Percentiles rank a stretch among this genome's conserved stretches.
Evolutionary conservation across 2,888 invertebrate species (phyloP).

Genomic region (Cataglyphis cursor): DNA sequence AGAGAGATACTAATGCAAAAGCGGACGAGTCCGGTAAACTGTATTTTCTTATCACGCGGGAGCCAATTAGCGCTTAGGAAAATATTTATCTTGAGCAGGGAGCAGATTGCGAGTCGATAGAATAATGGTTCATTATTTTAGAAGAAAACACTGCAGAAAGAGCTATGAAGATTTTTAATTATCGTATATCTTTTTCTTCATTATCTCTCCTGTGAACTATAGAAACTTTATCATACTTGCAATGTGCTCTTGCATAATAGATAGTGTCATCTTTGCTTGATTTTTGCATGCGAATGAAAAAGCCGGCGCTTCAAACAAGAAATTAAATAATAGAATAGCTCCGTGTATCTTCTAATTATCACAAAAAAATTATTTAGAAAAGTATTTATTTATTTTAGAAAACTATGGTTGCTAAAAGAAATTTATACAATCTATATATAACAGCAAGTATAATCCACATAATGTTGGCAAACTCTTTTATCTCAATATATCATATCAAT

Average conservation of each 20-base stretch:
- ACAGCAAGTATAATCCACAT: background rate
- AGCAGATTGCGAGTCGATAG: background rate
- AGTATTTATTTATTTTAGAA: background rate
- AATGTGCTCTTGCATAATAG: slow-evolving; percentile 12
- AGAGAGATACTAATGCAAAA: slow-evolving; percentile 13
- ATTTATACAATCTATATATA: background rate
- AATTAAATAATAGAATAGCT: background rate
- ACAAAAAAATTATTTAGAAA: background rate
- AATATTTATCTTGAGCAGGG: slow-evolving; percentile 1
- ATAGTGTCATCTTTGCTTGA: background rate
- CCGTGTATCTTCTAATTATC: background rate
- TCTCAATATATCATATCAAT: background rate
- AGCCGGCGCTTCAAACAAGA: background rate
- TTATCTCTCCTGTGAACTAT: background rate
- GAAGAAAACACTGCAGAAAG: background rate
- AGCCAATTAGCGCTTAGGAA: slow-evolving; percentile 1
- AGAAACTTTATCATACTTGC: slow-evolving; percentile 12
- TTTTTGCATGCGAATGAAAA: slow-evolving; percentile 1
- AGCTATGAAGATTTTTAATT: background rate
- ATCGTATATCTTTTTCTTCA: background rate
- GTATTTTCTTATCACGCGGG: background rate
- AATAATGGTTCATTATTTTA: slow-evolving; percentile 12
- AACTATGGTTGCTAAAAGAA: background rate
- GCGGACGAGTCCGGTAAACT: slow-evolving; percentile 10
- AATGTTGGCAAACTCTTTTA: background rate